Evolutionary conservation across 2,797 vertebrate species (phyloP).

Genomic region (Chrosomus eos): DNA sequence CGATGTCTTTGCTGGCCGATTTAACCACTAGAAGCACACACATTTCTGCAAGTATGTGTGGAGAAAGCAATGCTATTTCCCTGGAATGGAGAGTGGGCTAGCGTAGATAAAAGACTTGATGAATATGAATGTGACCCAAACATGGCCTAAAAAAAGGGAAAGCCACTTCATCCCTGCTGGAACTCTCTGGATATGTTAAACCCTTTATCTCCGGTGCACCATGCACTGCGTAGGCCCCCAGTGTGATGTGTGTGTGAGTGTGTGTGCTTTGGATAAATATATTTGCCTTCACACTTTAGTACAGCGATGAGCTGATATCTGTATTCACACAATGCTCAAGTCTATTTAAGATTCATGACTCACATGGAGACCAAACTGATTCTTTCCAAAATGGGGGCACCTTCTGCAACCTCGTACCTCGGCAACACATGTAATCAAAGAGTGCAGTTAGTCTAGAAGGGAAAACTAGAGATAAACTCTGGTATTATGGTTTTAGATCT

Average conservation of each 20-base stretch:
- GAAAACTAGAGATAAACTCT: conserved; percentile 40
- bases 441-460: conserved; percentile 19
- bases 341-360: conserved; percentile 36
- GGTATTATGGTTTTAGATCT: conserved; percentile 48
- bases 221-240: conserved; percentile 44
- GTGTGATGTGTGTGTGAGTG: conserved; percentile 44
- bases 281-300: conserved; percentile 52
- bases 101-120: conserved; percentile 55
- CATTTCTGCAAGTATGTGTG: not conserved
- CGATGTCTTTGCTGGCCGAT: conserved; percentile 10
- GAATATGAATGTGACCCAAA: conserved; percentile 60
- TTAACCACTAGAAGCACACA: conserved; percentile 47
- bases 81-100: conserved; percentile 51
- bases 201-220: conserved; percentile 59
- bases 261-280: conserved; percentile 55
- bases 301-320: conserved; percentile 48
- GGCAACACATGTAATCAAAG: conserved; percentile 33
- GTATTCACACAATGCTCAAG: conserved; percentile 39
- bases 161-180: conserved; percentile 43
- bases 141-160: conserved; percentile 51
- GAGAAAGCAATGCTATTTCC: conserved; percentile 40
- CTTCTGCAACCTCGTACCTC: conserved; percentile 21
- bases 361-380: conserved; percentile 59
- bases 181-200: conserved; percentile 59
- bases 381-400: conserved; percentile 40